Evolutionary conservation across 2,797 vertebrate genomes (phyloP).

Genomic region (Typhlichthys subterraneus): DNA sequence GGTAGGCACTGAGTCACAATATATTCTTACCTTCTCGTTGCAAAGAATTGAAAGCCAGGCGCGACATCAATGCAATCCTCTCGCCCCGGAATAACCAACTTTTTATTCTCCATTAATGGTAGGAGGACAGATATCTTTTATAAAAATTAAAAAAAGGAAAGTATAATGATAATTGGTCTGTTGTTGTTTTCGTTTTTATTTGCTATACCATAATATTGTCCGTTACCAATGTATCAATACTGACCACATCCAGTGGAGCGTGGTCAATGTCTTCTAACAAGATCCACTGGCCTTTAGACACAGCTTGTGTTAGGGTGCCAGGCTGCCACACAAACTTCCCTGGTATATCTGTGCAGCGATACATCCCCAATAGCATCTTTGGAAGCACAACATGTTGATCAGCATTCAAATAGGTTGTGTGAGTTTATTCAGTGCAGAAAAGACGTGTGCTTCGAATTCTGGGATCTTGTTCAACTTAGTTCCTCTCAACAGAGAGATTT

Average conservation of each 20-base stretch:
- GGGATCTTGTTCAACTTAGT: no score
- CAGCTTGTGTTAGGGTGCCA: constrained; percentile 92
- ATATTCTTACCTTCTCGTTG: constrained; percentile 87
- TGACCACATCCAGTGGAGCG: constrained; percentile 94
- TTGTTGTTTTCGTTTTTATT: no score
- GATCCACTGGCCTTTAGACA: constrained; percentile 91
- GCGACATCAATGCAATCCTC: constrained; percentile 90
- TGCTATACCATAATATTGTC: no score
- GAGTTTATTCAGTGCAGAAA: not conserved
- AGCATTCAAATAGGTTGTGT: not conserved
- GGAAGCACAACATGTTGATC: not conserved
- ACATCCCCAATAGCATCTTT: constrained; percentile 94
- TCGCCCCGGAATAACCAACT: constrained; percentile 89
- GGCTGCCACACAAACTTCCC: constrained; percentile 98
- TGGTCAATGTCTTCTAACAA: constrained; percentile 97
- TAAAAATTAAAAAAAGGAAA: constrained; percentile 18
- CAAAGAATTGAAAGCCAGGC: constrained; percentile 95
- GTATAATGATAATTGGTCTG: not conserved
- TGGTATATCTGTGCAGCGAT: constrained; percentile 94
- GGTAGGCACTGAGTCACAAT: not conserved
- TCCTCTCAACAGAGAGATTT: no score
- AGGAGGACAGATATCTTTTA: constrained; percentile 90
- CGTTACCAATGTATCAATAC: constrained; percentile 18
- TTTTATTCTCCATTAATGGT: constrained; percentile 92
- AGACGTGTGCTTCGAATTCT: not conserved